Conservation (phyloP, 1,140 invertebrate genomes). For the Centruroides sculpturatus region DNA sequence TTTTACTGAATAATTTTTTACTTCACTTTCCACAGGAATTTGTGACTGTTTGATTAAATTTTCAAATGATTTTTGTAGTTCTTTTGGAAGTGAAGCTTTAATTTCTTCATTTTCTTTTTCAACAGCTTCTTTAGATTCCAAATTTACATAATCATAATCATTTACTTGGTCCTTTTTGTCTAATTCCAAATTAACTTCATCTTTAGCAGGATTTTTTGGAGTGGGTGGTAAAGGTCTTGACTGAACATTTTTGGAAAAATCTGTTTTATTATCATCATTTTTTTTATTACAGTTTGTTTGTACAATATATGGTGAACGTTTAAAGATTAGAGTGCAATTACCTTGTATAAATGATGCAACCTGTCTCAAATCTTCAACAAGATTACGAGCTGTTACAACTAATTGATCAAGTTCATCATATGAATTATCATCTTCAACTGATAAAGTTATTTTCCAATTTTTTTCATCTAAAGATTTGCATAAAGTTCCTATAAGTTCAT, state of each 20-base stretch:
- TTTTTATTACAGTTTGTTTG: too few species aligned
- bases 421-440: neutral
- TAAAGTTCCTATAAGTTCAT: constrained; percentile 58
- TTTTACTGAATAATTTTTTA: too few species aligned
- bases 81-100: neutral
- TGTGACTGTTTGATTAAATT: neutral
- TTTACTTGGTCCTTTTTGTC: constrained; percentile 22
- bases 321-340: constrained; percentile 68
- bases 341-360: constrained; percentile 78
- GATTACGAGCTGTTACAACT: constrained; percentile 62
- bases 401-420: constrained; percentile 72
- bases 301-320: constrained; percentile 6
- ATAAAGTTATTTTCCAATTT: constrained; percentile 49
- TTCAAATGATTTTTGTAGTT: too few species aligned
- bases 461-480: constrained; percentile 55
- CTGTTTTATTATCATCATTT: too few species aligned
- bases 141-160: constrained; percentile 85
- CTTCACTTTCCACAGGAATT: neutral
- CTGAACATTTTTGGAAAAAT: constrained; percentile 6
- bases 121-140: constrained; percentile 59
- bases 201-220: constrained; percentile 17
- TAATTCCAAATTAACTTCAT: neutral
- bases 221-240: constrained; percentile 26
- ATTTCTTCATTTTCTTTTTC: constrained; percentile 36
- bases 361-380: constrained; percentile 73